Evolutionary conservation across 2,888 invertebrate genomes (phyloP), one percentile per base, ranked within the genome.

Genomic region (Polyommatus iphigenia): DNA sequence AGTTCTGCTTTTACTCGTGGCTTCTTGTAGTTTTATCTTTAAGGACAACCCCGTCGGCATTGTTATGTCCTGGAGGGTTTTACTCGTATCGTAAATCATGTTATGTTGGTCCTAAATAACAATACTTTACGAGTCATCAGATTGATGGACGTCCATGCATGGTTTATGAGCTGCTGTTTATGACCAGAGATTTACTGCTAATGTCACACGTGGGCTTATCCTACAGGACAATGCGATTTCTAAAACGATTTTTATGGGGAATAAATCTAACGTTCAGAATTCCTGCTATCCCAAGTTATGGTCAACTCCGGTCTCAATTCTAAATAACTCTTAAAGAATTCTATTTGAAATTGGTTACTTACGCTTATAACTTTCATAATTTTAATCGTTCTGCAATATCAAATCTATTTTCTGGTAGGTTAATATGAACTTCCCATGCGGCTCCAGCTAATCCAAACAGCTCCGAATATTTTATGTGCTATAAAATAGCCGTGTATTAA

Each of bases 21-120:
- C 59, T 59, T 59, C 20, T 20, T n/a, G 59, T 8, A 20, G 59
- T 62, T 24, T 62, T 13, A 62, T 24, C 6, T 67, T 5, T 13
- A 67, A 15, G 29, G 15, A 18, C 29, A 15, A 2, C 20, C 29
- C 67, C 18, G 67, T 15, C 67, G 67, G 67, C 67, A 46, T 46
- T 75, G 24, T 75, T 24, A 75, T 50, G 4, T 50, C 54, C 75
- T 24, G 24, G 13, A 71, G 71, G 57, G 73, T 86, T 93, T 93
- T 93, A n/a, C n/a, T n/a, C n/a, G n/a, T 24, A 93, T 90, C 85
- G 85, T 93, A 93, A 93, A 93, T 92, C 93, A 89, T 88, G 81
- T 82, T 90, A 93, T 92, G 93, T 92, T 90, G 91, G 89, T 90
- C 86, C 89, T 92, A 92, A 93, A 92, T 92, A 93, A 91, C 92